Conservation (phyloP, 2,888 invertebrate genomes). For the Agonopterix subpropinquella region DNA sequence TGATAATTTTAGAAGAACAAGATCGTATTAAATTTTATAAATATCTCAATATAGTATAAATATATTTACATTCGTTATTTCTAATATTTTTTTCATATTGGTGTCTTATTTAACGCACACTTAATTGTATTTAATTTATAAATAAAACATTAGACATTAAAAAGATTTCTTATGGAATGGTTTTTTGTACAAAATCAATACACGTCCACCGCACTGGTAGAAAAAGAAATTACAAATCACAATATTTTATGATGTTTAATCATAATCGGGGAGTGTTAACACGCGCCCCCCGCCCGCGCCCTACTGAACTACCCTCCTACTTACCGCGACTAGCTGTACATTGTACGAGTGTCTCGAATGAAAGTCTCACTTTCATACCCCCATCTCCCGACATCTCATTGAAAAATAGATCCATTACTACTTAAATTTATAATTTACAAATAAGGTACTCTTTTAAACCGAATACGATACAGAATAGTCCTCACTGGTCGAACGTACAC, state of each 20-base stretch:
- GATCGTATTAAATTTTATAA: conserved; percentile 73
- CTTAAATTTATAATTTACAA: conserved; percentile 73
- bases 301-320: conserved; percentile 23
- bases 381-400: conserved; percentile 43
- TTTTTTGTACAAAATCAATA: conserved; percentile 72
- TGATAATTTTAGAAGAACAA: conserved; percentile 70
- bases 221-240: conserved; percentile 55
- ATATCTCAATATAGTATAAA: conserved; percentile 74
- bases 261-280: conserved; percentile 22
- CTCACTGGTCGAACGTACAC: conserved; percentile 52
- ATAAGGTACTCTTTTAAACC: conserved; percentile 69
- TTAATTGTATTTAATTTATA: conserved; percentile 52
- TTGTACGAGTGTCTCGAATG: conserved; percentile 50
- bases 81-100: conserved; percentile 69
- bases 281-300: conserved; percentile 13
- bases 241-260: conserved; percentile 37
- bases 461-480: conserved; percentile 60
- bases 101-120: conserved; percentile 73
- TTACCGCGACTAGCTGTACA: conserved; percentile 66
- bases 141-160: conserved; percentile 66
- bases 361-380: conserved; percentile 69
- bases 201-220: conserved; percentile 53
- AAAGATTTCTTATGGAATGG: conserved; percentile 69
- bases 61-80: conserved; percentile 70
- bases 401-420: conserved; percentile 74